Evolutionary conservation across 2,113 vertebrate genomes (phyloP).

Genomic region (Dromaius novaehollandiae): DNA sequence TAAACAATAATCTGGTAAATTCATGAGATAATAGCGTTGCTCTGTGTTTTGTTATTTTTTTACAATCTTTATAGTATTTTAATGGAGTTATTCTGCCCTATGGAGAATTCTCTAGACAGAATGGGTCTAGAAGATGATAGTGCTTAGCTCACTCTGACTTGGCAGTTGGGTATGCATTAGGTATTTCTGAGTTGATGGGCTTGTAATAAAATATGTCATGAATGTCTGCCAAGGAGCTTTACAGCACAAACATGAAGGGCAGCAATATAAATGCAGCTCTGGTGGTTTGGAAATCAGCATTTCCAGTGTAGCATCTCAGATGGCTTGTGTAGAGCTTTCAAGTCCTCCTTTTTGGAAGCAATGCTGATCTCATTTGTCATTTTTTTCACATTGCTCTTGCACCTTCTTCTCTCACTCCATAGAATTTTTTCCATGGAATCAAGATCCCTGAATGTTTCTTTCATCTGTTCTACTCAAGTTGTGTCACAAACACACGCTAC

Average conservation of each 20-base stretch:
- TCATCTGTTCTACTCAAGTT: neutral
- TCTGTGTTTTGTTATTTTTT: neutral
- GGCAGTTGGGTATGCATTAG: neutral
- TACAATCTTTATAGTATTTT: neutral
- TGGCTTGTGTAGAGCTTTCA: neutral
- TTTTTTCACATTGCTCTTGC: neutral
- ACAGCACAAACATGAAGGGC: neutral
- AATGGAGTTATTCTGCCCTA: neutral
- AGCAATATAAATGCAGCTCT: neutral
- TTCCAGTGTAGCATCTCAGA: neutral
- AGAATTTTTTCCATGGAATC: neutral
- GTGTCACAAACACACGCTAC: neutral
- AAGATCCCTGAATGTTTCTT: neutral
- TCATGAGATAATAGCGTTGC: neutral
- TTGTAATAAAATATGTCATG: too few relatives aligned
- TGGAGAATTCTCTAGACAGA: neutral
- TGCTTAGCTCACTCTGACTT: neutral
- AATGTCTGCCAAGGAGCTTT: neutral
- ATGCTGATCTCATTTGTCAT: neutral
- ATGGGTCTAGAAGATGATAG: neutral
- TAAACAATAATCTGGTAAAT: neutral
- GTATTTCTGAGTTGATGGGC: neutral
- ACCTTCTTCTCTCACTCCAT: neutral
- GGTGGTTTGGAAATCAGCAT: neutral
- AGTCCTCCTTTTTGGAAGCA: neutral